Conservation (phyloP, 23 tunicate species). For the Trididemnum nubilum region DNA sequence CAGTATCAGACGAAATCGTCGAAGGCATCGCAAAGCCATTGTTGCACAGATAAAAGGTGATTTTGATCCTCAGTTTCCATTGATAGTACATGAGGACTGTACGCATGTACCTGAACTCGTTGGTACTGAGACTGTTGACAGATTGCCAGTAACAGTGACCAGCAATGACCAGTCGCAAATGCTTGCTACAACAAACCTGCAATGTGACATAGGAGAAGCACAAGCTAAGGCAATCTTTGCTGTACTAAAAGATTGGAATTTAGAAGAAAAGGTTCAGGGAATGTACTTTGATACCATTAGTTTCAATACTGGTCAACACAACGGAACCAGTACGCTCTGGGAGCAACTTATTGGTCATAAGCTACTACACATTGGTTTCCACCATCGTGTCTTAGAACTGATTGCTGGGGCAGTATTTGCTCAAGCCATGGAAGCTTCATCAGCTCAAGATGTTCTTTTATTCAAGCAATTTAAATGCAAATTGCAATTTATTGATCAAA, state of each 20-base stretch:
- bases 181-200: not conserved
- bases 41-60: not conserved
- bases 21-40: conserved; percentile 9
- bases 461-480: conserved; percentile 25
- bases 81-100: conserved; percentile 25
- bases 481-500: conserved; percentile 22
- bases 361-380: conserved; percentile 17
- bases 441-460: conserved; percentile 7
- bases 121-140: conserved; percentile 9
- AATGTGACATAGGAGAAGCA: not conserved
- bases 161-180: conserved; percentile 18
- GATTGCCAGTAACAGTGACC: conserved; percentile 23
- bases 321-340: not conserved
- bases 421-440: conserved; percentile 30
- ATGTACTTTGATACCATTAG: conserved; percentile 28
- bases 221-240: conserved; percentile 19
- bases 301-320: conserved; percentile 15
- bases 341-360: conserved; percentile 8
- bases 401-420: conserved; percentile 26
- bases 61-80: conserved; percentile 31
- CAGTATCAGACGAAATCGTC: conserved; percentile 22
- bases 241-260: conserved; percentile 7
- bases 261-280: conserved; percentile 2
- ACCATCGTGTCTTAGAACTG: conserved; percentile 37
- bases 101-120: conserved; percentile 17